Base-by-base conservation (phyloP, 2,888 invertebrate genomes). In the Clitarchus hookeri region DNA sequence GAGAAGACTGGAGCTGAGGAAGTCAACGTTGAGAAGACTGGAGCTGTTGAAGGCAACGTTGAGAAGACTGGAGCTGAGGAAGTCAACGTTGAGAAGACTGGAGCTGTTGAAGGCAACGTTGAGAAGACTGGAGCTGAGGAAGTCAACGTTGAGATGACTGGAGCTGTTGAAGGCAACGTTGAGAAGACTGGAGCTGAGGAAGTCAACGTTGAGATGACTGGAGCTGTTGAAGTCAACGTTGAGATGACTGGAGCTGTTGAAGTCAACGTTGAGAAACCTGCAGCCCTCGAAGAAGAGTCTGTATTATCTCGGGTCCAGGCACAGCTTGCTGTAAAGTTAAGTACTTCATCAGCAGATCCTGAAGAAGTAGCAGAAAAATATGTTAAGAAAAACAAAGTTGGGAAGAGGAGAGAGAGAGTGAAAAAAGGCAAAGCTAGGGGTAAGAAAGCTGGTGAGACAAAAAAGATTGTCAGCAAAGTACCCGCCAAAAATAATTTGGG, bases 301-400 rank as follows among this genome's bases (percentile, higher is more conserved):
- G 84, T 84, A 23, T 23, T 84, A 23, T 26, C 53, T 12, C 44
- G 84, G 48, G 84, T 44, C 26, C 84, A 84, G n/a, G 84, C 54
- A 26, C 84, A 84, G 53, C 48, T 84, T 44, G 84, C 84, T 26
- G 54, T 44, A 44, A 84, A 84, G 84, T 44, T 84, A 13, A 44
- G 54, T 19, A 44, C 44, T n/a, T 44, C 84, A 36, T 23, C 82
- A 9, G 1, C 65, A 23, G 65, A 65, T 3, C n/a, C 65, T n/a
- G 65, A n/a, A n/a, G 16, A 82, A 26, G 19, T 44, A 44, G 25
- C 0, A 44, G n/a, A 12, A 23, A 44, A 82, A 82, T n/a, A 13
- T 79, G 23, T 9, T 26, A 36, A 82, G 82, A 82, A 82, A 23
- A 27, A 27, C 82, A 82, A 36, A 27, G 82, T 65, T 65, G 65